phyloP scores from a whole-genome alignment of 1,140 invertebrate genomes.

The Phocides pigmalion region DNA sequence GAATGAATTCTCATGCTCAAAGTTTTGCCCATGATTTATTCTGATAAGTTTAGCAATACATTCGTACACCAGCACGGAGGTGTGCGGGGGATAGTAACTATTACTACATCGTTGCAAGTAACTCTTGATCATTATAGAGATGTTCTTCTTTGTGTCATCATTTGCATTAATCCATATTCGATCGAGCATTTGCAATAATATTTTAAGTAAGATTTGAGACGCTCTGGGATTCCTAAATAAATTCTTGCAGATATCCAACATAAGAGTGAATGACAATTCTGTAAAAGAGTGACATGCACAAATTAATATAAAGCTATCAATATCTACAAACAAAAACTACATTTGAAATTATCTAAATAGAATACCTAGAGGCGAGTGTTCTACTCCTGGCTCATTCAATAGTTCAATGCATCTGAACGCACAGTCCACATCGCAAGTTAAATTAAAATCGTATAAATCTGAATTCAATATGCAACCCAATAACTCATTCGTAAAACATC shows the following conservation, averaged over 20 bases:
- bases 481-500: constrained; percentile 57
- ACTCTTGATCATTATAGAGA: constrained; percentile 69
- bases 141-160: constrained; percentile 57
- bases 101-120: constrained; percentile 61
- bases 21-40: constrained; percentile 45
- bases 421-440: constrained; percentile 51
- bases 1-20: constrained; percentile 46
- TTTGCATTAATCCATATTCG: constrained; percentile 50
- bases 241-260: constrained; percentile 64
- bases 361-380: constrained; percentile 59
- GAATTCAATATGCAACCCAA: constrained; percentile 60
- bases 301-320: too few relatives aligned
- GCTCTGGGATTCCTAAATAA: constrained; percentile 61
- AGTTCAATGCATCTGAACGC: constrained; percentile 58
- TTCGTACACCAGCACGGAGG: constrained; percentile 62
- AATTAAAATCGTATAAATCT: constrained; percentile 59
- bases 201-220: constrained; percentile 49
- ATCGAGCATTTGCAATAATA: constrained; percentile 55
- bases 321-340: too few relatives aligned
- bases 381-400: constrained; percentile 47
- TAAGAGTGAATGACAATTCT: constrained; percentile 61
- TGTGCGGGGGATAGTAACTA: constrained; percentile 58
- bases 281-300: constrained; percentile 39
- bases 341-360: too few relatives aligned
- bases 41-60: constrained; percentile 60